These are phyloP conservation scores for Sprattus sprattus DNA, from an alignment of 2,113 vertebrate species.

Conservation along the genomic window DNA sequence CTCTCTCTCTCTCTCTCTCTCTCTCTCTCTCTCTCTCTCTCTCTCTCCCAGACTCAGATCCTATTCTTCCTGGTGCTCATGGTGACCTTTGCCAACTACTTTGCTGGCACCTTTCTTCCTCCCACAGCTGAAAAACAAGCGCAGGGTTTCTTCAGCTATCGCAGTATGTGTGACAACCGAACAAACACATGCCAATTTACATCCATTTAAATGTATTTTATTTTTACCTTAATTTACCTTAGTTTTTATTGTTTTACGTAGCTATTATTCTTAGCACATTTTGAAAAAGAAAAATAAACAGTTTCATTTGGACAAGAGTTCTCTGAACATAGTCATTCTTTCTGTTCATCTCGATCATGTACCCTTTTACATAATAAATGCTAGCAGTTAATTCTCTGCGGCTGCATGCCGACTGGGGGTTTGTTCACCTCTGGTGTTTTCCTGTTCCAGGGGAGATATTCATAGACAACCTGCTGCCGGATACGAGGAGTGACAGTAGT, in stretches of 20 bases:
- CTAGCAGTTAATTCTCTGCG: not conserved
- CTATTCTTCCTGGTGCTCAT: constrained; percentile 71
- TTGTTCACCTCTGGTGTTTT: not conserved
- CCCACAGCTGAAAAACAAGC: constrained; percentile 55
- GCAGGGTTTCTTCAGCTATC: constrained; percentile 72
- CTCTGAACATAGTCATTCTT: not conserved
- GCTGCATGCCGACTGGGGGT: not conserved
- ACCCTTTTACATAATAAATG: not conserved
- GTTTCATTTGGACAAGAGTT: not conserved
- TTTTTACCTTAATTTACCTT: not conserved
- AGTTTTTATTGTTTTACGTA: not conserved
- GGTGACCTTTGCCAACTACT: constrained; percentile 69
- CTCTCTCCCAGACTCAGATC: constrained; percentile 63
- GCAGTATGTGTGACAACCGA: constrained; percentile 48
- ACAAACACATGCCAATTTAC: not conserved
- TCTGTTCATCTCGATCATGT: not conserved
- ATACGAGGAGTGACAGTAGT: constrained; percentile 47
- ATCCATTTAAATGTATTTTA: not conserved
- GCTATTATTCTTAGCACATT: no score
- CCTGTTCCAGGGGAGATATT: constrained; percentile 66
- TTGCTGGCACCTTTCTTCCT: constrained; percentile 69
- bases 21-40: not conserved
- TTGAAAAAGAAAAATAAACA: no score
- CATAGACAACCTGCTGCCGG: constrained; percentile 61
- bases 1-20: no score